These are phyloP conservation scores for Tetramorium parvispinum DNA, from an alignment of 1,140 invertebrate genomes.

Conservation along the genomic window DNA sequence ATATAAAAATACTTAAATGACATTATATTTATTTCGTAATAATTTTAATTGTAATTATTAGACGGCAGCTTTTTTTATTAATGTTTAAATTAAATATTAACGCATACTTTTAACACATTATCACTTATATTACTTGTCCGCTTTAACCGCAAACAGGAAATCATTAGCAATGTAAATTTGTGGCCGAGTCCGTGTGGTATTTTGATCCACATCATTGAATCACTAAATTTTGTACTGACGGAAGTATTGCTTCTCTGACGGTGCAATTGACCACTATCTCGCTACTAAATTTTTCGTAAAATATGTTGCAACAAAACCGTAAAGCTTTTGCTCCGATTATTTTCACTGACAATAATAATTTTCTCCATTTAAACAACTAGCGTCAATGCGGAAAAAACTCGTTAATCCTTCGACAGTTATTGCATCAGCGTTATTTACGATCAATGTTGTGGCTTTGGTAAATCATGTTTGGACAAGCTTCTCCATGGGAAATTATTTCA, in stretches of 20 bases:
- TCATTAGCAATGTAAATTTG: conserved; percentile 37
- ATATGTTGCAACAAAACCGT: not conserved
- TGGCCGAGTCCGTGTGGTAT: not conserved
- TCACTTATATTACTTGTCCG: not conserved
- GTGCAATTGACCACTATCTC: not conserved
- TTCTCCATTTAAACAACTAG: conserved; percentile 1
- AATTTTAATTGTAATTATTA: conserved; percentile 25
- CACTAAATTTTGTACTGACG: not conserved
- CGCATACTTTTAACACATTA: not conserved
- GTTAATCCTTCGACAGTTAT: not conserved
- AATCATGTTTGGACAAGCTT: not conserved
- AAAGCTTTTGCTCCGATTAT: conserved; percentile 15
- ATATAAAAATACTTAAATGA: not conserved
- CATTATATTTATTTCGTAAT: not conserved
- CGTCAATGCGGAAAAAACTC: conserved; percentile 35
- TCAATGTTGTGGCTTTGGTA: not conserved
- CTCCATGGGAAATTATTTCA: not conserved
- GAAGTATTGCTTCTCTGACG: not conserved
- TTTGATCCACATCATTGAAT: not conserved
- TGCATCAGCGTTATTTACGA: conserved; percentile 23
- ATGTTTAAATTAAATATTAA: not conserved
- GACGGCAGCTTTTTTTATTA: not conserved
- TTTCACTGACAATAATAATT: conserved; percentile 35
- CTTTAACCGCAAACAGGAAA: not conserved
- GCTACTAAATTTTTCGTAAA: conserved; percentile 40